Conservation (phyloP, 2,797 vertebrate species). For the Prunella strophiata region DNA sequence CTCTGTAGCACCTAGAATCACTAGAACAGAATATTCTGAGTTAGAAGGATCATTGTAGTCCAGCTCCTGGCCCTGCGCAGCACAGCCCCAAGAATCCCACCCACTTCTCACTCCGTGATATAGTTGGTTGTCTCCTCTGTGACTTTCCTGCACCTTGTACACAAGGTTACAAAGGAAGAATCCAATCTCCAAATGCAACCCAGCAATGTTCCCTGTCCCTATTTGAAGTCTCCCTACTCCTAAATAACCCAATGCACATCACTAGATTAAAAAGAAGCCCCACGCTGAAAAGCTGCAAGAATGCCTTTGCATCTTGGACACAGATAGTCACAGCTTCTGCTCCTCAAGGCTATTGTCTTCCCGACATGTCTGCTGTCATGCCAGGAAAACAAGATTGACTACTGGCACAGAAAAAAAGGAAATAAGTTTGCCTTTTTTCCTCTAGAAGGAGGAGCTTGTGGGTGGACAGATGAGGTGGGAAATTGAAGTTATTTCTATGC, state of each 20-base stretch:
- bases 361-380: background rate
- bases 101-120: background rate
- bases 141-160: background rate
- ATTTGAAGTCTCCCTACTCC: background rate
- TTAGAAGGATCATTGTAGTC: background rate
- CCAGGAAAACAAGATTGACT: background rate
- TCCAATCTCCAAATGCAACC: background rate
- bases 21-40: background rate
- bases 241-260: background rate
- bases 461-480: background rate
- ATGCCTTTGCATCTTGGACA: background rate
- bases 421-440: background rate
- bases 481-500: background rate
- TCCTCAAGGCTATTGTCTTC: background rate
- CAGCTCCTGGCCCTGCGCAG: background rate
- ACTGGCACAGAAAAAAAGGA: background rate
- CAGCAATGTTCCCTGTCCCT: background rate
- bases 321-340: background rate
- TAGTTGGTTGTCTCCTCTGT: background rate
- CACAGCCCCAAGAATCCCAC: background rate
- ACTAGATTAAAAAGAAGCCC: background rate
- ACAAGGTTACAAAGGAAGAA: background rate
- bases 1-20: background rate
- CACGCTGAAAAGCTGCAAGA: background rate
- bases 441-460: background rate